Conservation (phyloP, 2,888 invertebrate genomes). For the Trachelus tabidus region DNA sequence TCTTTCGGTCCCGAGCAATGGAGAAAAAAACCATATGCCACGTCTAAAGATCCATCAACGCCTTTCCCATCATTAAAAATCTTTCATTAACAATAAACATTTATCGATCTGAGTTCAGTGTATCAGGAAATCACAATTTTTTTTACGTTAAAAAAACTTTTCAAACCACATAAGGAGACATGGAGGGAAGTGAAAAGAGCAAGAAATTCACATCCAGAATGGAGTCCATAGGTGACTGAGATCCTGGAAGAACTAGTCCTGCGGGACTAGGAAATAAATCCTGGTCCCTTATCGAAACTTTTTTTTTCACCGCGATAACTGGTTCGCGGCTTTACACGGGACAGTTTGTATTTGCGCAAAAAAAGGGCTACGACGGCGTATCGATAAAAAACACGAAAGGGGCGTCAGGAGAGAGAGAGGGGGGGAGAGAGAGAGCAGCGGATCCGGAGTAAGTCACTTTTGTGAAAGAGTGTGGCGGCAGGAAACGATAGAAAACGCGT, state of each 20-base stretch:
- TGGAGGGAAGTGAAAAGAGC: too few species aligned
- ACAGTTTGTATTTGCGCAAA: constrained; percentile 29
- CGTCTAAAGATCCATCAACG: too few species aligned
- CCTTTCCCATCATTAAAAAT: too few species aligned
- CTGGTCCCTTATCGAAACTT: constrained; percentile 2
- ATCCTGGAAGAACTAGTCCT: neutral
- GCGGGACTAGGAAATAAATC: constrained; percentile 1
- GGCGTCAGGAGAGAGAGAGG: neutral
- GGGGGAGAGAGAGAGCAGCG: neutral
- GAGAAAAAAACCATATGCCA: too few species aligned
- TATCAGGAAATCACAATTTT: too few species aligned
- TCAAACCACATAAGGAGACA: too few species aligned
- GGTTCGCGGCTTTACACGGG: constrained; percentile 24
- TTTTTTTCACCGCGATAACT: constrained; percentile 4
- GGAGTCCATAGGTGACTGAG: too few species aligned
- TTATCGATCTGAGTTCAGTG: too few species aligned
- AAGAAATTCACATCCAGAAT: too few species aligned
- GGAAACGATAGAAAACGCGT: constrained; percentile 13
- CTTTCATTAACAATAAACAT: too few species aligned
- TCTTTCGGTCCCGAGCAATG: constrained; percentile 10
- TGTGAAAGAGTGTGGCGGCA: constrained; percentile 13
- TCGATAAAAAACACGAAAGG: constrained; percentile 6
- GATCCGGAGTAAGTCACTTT: constrained; percentile 1
- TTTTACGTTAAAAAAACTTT: too few species aligned
- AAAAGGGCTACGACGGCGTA: neutral